Base-by-base conservation (phyloP, 2,888 invertebrate species). In the Hemithea aestivaria region DNA sequence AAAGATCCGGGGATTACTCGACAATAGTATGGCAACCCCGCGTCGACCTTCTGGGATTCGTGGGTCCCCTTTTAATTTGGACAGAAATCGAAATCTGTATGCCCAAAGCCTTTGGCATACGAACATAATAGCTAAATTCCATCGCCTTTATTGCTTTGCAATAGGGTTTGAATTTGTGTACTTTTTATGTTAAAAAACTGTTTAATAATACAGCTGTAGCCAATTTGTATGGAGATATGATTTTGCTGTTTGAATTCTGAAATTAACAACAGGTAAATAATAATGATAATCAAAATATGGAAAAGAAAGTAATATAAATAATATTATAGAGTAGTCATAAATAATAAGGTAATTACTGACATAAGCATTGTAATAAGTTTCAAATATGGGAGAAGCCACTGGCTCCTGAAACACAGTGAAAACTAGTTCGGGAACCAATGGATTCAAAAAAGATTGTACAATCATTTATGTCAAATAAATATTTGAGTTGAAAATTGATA, bases 11-110 rank as follows among this genome's bases (percentile, higher is more conserved):
- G 5, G 5, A 8, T 10, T 27, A 27, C 1, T 2, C 2, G 7
- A n/a, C 22, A 22, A 22, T n/a, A 22, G 22, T 8, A 26, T 42
- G 26, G 41, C 42, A 36, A 45, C 40, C 40, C 36, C 33, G 31
- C 30, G 10, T 48, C 38, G 41, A 63, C 68, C 70, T 71, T 68
- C 40, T 36, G 68, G 70, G 70, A 64, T 56, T 56, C 55, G 44
- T 37, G 51, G 46, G 68, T 70, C 70, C 70, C 70, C 61, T 65
- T 68, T 71, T 70, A 70, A 70, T 70, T 70, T 70, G 60, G 58
- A 58, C 57, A 62, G 64, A 66, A 71, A 70, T 67, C 70, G 66
- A 64, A 70, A 66, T 59, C 56, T 48, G 53, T 54, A 51, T 46
- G 48, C 51, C 51, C 34, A 45, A 46, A 45, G 48, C 34, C 36